Conservation (phyloP, 2,113 vertebrate genomes). For the Azemiops feae region DNA sequence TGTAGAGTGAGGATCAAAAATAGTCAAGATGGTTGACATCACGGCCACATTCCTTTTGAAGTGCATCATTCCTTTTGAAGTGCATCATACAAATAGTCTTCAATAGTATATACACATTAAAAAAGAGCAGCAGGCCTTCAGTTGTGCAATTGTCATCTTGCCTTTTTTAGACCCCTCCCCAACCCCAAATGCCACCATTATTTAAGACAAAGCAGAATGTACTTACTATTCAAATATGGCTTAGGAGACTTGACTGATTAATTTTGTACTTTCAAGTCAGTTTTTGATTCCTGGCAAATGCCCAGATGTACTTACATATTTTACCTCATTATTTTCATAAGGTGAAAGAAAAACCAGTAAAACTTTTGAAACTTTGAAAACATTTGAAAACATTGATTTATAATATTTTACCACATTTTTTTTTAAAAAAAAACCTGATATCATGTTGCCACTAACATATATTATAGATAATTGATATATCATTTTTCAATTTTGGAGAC, state of each 20-base stretch:
- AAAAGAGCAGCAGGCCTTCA: background rate
- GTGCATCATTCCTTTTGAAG: no score
- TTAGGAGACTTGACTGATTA: background rate
- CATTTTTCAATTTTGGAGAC: background rate
- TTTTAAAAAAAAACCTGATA: background rate
- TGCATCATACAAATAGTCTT: background rate
- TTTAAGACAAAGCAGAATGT: background rate
- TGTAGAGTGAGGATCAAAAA: background rate
- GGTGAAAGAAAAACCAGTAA: background rate
- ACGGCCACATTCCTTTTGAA: background rate
- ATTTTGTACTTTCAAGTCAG: background rate
- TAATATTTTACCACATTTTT: background rate
- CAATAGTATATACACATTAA: background rate
- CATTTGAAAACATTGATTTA: background rate
- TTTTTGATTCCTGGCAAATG: background rate
- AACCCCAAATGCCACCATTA: background rate
- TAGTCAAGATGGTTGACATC: background rate
- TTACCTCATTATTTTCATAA: background rate
- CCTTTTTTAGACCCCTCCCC: background rate
- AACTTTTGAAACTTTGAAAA: background rate
- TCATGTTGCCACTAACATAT: background rate
- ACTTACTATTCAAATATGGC: background rate
- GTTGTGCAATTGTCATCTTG: background rate
- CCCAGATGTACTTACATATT: background rate
- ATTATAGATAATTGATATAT: background rate